These are phyloP conservation scores for Galleria mellonella DNA, from an alignment of 1,140 invertebrate species.

Conservation along the genomic window DNA sequence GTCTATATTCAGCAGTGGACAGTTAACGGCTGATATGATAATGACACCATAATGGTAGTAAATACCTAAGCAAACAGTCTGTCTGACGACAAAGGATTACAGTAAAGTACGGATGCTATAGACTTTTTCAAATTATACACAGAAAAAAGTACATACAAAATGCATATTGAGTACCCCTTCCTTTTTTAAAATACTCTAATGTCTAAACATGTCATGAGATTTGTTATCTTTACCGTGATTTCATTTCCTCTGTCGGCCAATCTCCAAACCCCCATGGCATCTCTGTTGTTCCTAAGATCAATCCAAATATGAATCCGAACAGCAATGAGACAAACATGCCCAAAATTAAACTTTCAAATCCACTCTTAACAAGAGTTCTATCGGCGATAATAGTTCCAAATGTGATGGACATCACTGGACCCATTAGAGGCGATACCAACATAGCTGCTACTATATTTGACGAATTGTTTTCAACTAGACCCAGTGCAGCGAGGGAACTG, in stretches of 20 bases:
- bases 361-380: constrained; percentile 76
- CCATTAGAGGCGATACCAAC: constrained; percentile 92
- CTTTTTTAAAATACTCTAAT: not conserved
- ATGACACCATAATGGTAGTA: no score
- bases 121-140: no score
- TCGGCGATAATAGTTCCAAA: constrained; percentile 89
- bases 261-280: constrained; percentile 86
- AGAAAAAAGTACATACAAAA: no score
- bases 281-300: constrained; percentile 82
- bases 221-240: constrained; percentile 74
- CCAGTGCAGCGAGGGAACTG: constrained; percentile 75
- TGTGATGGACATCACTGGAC: constrained; percentile 89
- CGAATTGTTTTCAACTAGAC: constrained; percentile 79
- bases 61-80: no score
- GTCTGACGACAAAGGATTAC: no score
- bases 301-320: constrained; percentile 87
- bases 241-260: constrained; percentile 90
- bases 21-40: no score
- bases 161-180: no score
- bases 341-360: constrained; percentile 79
- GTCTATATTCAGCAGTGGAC: no score
- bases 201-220: no score
- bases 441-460: constrained; percentile 90
- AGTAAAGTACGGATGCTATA: no score
- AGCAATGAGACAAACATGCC: constrained; percentile 83